Evolutionary conservation across 2,888 invertebrate species (phyloP).

Genomic region (Callinectes sapidus): DNA sequence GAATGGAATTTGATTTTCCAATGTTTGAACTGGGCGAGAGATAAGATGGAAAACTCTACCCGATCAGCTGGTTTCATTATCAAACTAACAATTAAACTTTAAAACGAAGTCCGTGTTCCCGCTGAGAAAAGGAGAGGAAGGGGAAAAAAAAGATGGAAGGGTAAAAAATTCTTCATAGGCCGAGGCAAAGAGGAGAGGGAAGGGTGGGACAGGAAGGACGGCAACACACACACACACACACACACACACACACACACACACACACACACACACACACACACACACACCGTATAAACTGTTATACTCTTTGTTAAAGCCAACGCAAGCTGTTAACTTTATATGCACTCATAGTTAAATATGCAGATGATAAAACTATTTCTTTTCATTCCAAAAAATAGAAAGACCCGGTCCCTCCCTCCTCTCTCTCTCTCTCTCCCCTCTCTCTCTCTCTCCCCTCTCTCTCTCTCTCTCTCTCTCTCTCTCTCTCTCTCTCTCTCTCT

Average conservation of each 20-base stretch:
- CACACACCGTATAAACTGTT: not conserved
- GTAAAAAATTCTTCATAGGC: slow-evolving; percentile 24
- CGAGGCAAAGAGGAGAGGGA: slow-evolving; percentile 22
- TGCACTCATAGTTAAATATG: not conserved
- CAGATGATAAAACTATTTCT: not conserved
- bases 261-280: slow-evolving; percentile 9
- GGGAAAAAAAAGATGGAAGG: not conserved
- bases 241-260: slow-evolving; percentile 41
- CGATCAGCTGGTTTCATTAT: slow-evolving; percentile 58
- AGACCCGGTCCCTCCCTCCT: not conserved
- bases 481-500: slow-evolving; percentile 27
- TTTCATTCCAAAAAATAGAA: not conserved
- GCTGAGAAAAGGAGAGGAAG: not conserved
- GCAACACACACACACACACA: slow-evolving; percentile 49
- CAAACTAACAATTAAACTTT: slow-evolving; percentile 55
- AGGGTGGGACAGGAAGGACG: not conserved
- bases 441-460: slow-evolving; percentile 17
- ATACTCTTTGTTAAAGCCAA: slow-evolving; percentile 3
- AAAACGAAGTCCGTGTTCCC: slow-evolving; percentile 32
- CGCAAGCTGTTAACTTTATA: not conserved
- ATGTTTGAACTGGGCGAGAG: slow-evolving; percentile 65
- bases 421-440: not conserved
- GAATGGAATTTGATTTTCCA: slow-evolving; percentile 71
- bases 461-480: not conserved
- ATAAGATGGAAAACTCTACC: slow-evolving; percentile 62